phyloP scores from a whole-genome alignment of 2,113 vertebrate species.

The Solea senegalensis region DNA sequence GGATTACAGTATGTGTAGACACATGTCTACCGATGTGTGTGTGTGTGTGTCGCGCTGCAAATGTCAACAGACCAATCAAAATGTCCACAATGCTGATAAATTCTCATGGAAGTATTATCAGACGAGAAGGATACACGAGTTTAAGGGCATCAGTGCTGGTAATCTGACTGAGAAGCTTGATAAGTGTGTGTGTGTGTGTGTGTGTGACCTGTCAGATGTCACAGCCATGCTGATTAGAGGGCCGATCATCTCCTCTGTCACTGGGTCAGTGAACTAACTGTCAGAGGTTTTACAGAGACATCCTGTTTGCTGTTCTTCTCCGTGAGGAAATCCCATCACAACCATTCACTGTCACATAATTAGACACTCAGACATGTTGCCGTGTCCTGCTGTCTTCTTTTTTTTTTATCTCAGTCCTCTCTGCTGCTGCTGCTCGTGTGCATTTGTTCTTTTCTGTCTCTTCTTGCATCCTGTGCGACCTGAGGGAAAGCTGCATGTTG shows the following conservation, averaged over 20 bases:
- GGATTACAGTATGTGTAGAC: neutral
- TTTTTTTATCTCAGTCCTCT: neutral
- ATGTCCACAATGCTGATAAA: neutral
- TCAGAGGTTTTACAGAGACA: conserved; percentile 7
- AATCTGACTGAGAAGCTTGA: conserved; percentile 39
- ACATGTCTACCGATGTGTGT: neutral
- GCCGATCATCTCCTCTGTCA: conserved; percentile 42
- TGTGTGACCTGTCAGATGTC: conserved; percentile 19
- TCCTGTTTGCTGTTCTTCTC: conserved; percentile 24
- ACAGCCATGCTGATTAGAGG: conserved; percentile 29
- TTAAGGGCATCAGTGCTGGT: conserved; percentile 37
- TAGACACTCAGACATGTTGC: neutral
- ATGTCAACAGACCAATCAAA: conserved; percentile 5
- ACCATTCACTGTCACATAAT: conserved; percentile 18
- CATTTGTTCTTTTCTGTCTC: neutral
- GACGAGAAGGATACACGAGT: neutral
- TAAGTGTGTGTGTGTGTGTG: conserved; percentile 8
- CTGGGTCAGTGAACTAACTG: conserved; percentile 19
- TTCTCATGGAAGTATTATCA: neutral
- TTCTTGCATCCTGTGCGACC: neutral
- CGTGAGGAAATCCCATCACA: conserved; percentile 20
- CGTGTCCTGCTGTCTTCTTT: neutral
- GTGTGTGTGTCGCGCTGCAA: neutral
- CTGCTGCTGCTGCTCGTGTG: neutral
- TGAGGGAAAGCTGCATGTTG: neutral